Base-by-base conservation (phyloP, 2,113 vertebrate species). In the Pycnonotus jocosus region DNA sequence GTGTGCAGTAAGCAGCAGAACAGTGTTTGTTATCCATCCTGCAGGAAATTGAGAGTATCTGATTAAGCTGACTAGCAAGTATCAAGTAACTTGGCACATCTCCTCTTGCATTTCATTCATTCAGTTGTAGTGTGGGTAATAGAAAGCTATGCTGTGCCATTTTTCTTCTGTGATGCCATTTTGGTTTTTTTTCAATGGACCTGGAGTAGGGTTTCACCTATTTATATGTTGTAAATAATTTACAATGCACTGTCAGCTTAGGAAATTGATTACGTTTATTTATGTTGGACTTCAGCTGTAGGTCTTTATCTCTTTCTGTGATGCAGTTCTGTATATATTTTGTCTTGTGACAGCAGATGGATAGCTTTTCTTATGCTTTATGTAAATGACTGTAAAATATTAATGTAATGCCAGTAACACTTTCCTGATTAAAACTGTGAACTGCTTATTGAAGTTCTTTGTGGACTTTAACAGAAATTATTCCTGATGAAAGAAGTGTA, bases 31-130 rank as follows among this genome's bases (percentile, higher is more conserved):
- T 97, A 93, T 83, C 90, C 88, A 71, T 89, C 93, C 92, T 94
- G 88, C 97, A 98, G 97, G 98, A 98, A 98, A 98, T 97, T 88
- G 86, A 91, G 92, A 95, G 97, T 97, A 97, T 98, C 97, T 98
- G 95, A 97, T 97, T 97, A 99, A 99, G 98, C 97, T 98, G 93
- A 99, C 98, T 94, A 98, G 98, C 97, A 95, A 98, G 98, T 98
- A 96, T 97, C 98, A 94, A 97, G 96, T 97, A 89, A 88, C 96
- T 97, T 96, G 94, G 96, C 95, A 91, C 76, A n/a, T 96, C 81
- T 98, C 97, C 89, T 88, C 94, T 97, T 97, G 96, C 97, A 97
- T 96, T 96, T 98, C 92, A 93, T 92, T 97, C 96, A 84, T 73
- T 95, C 96, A 97, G 97, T 95, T 25, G 96, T 92, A 87, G 95